A percentile compares a stretch with the other conserved stretches of the same genome.
phyloP scores from a whole-genome alignment of 2,797 vertebrate genomes.

The Anguilla pacifica region DNA sequence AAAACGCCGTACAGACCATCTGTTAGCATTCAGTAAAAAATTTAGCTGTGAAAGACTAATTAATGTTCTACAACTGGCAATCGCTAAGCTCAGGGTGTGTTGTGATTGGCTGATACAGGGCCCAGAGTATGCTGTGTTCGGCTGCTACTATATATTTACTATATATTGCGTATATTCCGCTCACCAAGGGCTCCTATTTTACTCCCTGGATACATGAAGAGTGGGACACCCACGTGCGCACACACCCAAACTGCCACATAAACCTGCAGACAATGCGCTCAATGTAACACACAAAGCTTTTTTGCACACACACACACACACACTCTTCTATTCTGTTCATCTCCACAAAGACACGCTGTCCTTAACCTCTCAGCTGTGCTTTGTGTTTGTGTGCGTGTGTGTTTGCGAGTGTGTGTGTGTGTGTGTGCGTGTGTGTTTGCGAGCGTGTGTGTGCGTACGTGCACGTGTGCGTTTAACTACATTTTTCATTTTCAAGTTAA shows the following conservation, averaged over 20 bases:
- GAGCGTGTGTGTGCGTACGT: neutral
- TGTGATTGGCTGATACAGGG: neutral
- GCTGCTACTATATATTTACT: neutral
- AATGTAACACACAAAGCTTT: neutral
- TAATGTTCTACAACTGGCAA: neutral
- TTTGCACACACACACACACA: neutral
- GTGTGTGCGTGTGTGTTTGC: neutral
- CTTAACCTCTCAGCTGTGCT: too few species aligned
- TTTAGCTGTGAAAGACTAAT: neutral
- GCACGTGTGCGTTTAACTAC: conserved; percentile 24
- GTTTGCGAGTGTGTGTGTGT: neutral
- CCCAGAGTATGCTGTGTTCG: neutral
- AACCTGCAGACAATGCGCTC: neutral
- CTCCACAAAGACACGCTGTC: neutral
- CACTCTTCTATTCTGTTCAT: too few species aligned
- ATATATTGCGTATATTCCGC: too few species aligned
- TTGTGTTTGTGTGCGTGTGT: neutral
- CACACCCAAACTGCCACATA: conserved; percentile 3
- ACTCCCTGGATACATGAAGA: too few species aligned
- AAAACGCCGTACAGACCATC: neutral
- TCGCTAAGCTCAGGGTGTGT: neutral
- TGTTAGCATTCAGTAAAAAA: neutral
- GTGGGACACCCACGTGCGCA: neutral
- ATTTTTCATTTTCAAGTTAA: conserved; percentile 40
- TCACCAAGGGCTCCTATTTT: too few species aligned